Base-by-base conservation (phyloP, 2,888 invertebrate genomes). In the Danaus chrysippus region DNA sequence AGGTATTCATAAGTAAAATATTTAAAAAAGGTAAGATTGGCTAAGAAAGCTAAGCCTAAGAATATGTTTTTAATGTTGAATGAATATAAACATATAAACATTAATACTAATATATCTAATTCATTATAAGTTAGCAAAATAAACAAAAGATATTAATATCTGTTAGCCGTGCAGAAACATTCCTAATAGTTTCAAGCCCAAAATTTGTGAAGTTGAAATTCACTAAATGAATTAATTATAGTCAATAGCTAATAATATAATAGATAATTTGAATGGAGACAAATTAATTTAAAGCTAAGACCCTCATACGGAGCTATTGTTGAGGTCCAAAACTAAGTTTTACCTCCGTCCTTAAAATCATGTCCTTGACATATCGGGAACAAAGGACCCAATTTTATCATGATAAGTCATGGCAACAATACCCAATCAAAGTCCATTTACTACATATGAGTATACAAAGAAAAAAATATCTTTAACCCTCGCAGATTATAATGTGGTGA, bases 191-290 rank as follows among this genome's bases (percentile, higher is more conserved):
- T 41, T 10, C 49, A 49, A 49, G 17, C 49, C 17, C n/a, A n/a
- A n/a, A n/a, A n/a, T n/a, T 49, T 49, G 49, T 49, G 17, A 49
- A 49, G 49, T 49, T 15, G 13, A 64, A 63, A 59, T 62, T 67
- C 64, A 52, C 59, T 64, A 58, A 61, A 61, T 59, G 59, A 64
- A 64, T 64, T 59, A 67, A 62, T 67, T 54, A 43, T 52, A 69
- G 62, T 64, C 65, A 63, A 66, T 64, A 66, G 58, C 60, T 62
- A 66, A 69, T 68, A 69, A 67, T 69, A 66, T 62, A 62, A 53
- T 59, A 59, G 55, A 41, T 61, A 67, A 63, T 65, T 62, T 61
- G 64, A 66, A 68, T 66, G 66, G 62, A 67, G 66, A 69, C 64
- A 68, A 68, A 68, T 69, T 65, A 69, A 65, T 63, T 66, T 68